These are phyloP conservation scores for Philopotamus ludificatus DNA, from an alignment of 1,140 invertebrate species.

Conservation along the genomic window DNA sequence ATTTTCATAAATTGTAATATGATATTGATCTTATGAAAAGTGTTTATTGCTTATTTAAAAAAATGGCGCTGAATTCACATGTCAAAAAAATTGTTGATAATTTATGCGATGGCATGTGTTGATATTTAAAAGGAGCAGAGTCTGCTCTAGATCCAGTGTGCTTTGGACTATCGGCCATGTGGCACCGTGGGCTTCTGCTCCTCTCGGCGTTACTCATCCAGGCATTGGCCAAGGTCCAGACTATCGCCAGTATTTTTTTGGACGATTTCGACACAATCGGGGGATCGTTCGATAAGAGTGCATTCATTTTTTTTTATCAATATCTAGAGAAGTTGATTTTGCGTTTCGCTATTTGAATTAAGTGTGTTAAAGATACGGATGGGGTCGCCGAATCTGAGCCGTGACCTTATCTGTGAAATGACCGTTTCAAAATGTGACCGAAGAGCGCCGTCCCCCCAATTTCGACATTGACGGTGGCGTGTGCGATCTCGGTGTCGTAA, in stretches of 20 bases:
- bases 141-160: neutral
- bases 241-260: neutral
- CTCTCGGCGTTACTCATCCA: neutral
- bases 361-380: neutral
- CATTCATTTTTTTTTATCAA: neutral
- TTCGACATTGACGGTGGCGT: neutral
- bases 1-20: too few relatives aligned
- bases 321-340: too few relatives aligned
- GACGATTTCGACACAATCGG: neutral
- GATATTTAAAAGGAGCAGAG: neutral
- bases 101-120: too few relatives aligned
- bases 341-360: neutral
- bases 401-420: neutral
- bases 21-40: too few relatives aligned
- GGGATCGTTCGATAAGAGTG: neutral
- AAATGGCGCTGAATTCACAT: too few relatives aligned
- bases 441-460: neutral
- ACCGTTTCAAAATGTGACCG: neutral
- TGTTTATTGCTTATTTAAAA: too few relatives aligned
- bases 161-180: neutral
- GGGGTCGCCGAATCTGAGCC: neutral
- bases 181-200: neutral
- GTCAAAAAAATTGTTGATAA: too few relatives aligned
- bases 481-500: neutral
- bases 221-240: neutral